Conservation (phyloP, 2,888 invertebrate genomes). For the Hirtodrosophila alboralis region DNA sequence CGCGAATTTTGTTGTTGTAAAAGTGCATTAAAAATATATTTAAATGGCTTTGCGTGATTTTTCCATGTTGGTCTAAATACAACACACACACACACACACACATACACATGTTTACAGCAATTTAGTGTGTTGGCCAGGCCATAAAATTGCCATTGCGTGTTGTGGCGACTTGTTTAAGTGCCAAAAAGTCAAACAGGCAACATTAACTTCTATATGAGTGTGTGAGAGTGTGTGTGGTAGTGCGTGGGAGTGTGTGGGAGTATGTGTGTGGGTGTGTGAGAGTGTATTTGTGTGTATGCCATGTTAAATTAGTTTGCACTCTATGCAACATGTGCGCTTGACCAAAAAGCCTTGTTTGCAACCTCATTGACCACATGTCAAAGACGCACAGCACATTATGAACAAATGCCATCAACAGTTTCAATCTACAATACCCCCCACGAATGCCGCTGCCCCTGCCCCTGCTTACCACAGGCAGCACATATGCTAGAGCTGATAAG, state of each 20-base stretch:
- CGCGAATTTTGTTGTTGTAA: conserved; percentile 5
- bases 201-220: conserved; percentile 14
- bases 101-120: conserved; percentile 9
- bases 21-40: conserved; percentile 40
- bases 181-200: conserved; percentile 30
- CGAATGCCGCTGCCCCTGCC: not conserved
- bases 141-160: conserved; percentile 44
- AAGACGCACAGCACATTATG: conserved; percentile 35
- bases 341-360: conserved; percentile 11
- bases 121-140: conserved; percentile 19
- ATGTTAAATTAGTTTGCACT: too few relatives aligned
- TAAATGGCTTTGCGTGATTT: conserved; percentile 24
- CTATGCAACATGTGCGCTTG: conserved; percentile 18
- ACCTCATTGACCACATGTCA: conserved; percentile 11
- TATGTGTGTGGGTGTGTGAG: not conserved
- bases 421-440: conserved; percentile 7
- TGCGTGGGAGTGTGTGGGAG: conserved; percentile 5
- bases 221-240: conserved; percentile 10
- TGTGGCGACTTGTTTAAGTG: conserved; percentile 36
- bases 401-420: conserved; percentile 37
- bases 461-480: too few relatives aligned
- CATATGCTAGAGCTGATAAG: too few relatives aligned
- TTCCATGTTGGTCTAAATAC: conserved; percentile 3
- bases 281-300: conserved; percentile 9
- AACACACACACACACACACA: not conserved